phyloP scores from a whole-genome alignment of 2,113 vertebrate species.

The Ancistrus triradiatus region DNA sequence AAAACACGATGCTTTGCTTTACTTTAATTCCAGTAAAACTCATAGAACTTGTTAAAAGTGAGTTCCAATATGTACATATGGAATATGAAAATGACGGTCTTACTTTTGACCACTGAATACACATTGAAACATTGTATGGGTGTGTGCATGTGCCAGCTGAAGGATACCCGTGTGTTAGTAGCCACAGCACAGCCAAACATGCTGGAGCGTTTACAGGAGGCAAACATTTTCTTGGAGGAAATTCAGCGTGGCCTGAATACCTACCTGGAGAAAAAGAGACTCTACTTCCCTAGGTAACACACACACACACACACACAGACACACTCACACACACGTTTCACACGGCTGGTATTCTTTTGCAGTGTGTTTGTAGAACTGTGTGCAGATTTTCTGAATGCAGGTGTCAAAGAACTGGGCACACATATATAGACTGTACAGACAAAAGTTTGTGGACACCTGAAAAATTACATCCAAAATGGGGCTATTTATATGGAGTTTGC shows the following conservation, averaged over 20 bases:
- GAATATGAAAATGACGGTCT: too few relatives aligned
- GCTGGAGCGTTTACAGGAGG: constrained; percentile 78
- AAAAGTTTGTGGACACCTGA: too few relatives aligned
- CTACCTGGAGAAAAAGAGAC: constrained; percentile 84
- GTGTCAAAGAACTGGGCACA: not conserved
- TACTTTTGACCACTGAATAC: too few relatives aligned
- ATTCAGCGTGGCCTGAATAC: constrained; percentile 82
- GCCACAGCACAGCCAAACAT: constrained; percentile 68
- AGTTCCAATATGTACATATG: too few relatives aligned
- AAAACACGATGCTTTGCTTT: too few relatives aligned
- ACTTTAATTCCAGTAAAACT: too few relatives aligned
- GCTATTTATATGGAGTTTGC: not conserved
- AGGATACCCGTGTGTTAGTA: constrained; percentile 67
- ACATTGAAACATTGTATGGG: too few relatives aligned
- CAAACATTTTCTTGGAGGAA: constrained; percentile 78
- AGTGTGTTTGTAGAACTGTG: too few relatives aligned
- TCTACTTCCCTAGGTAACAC: constrained; percentile 77
- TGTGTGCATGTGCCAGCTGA: constrained; percentile 51
- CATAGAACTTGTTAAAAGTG: too few relatives aligned
- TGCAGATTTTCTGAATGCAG: too few relatives aligned
- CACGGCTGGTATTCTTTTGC: not conserved
- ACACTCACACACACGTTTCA: not conserved
- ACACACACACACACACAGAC: not conserved
- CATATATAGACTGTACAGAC: too few relatives aligned
- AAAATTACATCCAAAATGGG: too few relatives aligned